Evolutionary conservation across 1,140 invertebrate species (phyloP).

Genomic region (Drosophila tani): DNA sequence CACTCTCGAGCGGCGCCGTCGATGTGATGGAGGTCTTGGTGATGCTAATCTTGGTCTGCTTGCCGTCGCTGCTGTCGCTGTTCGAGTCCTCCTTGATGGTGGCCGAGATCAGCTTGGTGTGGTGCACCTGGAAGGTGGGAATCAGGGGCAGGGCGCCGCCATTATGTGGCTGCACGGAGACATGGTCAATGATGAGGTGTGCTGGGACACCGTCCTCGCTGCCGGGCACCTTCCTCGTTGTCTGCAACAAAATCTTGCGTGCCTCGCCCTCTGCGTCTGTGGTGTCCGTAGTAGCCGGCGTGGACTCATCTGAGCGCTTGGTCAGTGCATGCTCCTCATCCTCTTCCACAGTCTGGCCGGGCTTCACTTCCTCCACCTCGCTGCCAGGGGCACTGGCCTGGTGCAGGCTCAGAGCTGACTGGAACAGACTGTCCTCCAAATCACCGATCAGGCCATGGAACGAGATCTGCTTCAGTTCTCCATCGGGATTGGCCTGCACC

Average conservation of each 20-base stretch:
- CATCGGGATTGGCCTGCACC: conserved; percentile 61
- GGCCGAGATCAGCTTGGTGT: conserved; percentile 70
- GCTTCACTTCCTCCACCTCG: conserved; percentile 54
- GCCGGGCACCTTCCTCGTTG: conserved; percentile 66
- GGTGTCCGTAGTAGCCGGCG: conserved; percentile 1
- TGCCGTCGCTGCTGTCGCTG: conserved; percentile 65
- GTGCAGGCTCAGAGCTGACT: conserved; percentile 68
- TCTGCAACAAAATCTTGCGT: conserved; percentile 68
- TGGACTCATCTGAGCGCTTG: conserved; percentile 59
- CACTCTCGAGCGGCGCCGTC: conserved; percentile 62
- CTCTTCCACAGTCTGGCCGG: conserved; percentile 4
- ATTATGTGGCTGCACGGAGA: conserved; percentile 72
- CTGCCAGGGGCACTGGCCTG: conserved; percentile 49
- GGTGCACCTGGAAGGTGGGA: conserved; percentile 78
- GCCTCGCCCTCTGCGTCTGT: conserved; percentile 17
- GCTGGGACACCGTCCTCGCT: conserved; percentile 56
- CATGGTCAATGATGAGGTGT: conserved; percentile 74
- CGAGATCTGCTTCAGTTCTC: conserved; percentile 72
- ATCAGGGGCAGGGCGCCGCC: conserved; percentile 60
- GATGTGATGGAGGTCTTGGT: conserved; percentile 76
- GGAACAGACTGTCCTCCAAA: conserved; percentile 73
- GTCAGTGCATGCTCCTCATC: conserved; percentile 46
- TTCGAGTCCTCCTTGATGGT: conserved; percentile 68
- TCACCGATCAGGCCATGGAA: conserved; percentile 72
- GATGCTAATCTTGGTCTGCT: conserved; percentile 76